A percentile compares a stretch with the other conserved stretches of the same genome.
Evolutionary conservation across 2,113 vertebrate species (phyloP).

Genomic region (Fregetta grallaria): DNA sequence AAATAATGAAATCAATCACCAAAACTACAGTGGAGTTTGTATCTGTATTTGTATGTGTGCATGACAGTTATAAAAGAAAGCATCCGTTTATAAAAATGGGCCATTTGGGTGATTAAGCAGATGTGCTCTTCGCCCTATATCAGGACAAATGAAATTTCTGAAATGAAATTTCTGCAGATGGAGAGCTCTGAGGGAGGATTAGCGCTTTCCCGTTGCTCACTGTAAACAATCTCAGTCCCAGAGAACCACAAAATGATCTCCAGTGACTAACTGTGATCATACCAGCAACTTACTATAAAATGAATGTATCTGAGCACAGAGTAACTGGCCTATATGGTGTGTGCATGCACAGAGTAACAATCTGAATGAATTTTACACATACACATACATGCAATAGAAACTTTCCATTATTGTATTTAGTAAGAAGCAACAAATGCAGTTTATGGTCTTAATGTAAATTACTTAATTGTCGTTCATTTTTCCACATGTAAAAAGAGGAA

Average conservation of each 20-base stretch:
- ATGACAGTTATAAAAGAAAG: slow-evolving; percentile 17
- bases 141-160: slow-evolving; percentile 26
- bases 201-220: not conserved
- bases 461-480: not conserved
- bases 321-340: not conserved
- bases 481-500: not conserved
- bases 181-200: slow-evolving; percentile 40
- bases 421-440: not conserved
- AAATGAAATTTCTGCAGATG: slow-evolving; percentile 40
- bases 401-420: not conserved
- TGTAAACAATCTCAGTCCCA: slow-evolving; percentile 32
- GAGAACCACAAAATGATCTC: not conserved
- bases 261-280: not conserved
- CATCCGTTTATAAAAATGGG: slow-evolving; percentile 55
- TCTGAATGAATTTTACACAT: not conserved
- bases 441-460: not conserved
- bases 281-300: not conserved
- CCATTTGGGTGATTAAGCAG: slow-evolving; percentile 54
- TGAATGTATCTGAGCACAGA: not conserved
- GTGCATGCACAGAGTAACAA: not conserved
- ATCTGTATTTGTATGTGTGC: not conserved
- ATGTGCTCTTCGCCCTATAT: slow-evolving; percentile 27
- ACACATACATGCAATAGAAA: not conserved
- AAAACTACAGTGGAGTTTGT: not conserved
- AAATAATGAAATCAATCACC: slow-evolving; percentile 63